Evolutionary conservation across 2,888 invertebrate genomes (phyloP).

Genomic region (Xestia ashworthii): DNA sequence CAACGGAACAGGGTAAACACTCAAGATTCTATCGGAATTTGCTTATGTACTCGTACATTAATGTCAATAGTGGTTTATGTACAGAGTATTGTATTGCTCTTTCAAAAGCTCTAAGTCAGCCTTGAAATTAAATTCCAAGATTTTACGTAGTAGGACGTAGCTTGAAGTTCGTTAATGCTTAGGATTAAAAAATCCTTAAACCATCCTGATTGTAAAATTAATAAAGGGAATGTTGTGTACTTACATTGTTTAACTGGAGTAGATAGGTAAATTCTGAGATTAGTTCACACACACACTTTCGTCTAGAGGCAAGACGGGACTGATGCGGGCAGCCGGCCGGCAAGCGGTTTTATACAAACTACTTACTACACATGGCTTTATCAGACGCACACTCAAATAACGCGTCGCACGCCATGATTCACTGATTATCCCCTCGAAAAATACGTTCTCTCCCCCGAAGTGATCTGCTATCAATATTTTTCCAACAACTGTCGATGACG

Average conservation of each 20-base stretch:
- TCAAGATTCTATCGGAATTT: neutral
- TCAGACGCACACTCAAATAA: slow-evolving; percentile 44
- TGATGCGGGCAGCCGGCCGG: slow-evolving; percentile 44
- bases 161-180: neutral
- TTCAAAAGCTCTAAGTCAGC: neutral
- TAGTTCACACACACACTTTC: slow-evolving; percentile 40
- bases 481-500: slow-evolving; percentile 49
- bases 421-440: slow-evolving; percentile 46
- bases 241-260: slow-evolving; percentile 45
- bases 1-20: slow-evolving; percentile 18
- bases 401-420: slow-evolving; percentile 49
- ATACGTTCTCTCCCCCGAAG: slow-evolving; percentile 30
- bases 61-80: neutral
- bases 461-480: slow-evolving; percentile 41
- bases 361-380: slow-evolving; percentile 44
- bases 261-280: slow-evolving; percentile 1
- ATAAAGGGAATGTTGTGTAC: slow-evolving; percentile 22
- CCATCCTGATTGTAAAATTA: neutral
- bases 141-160: neutral
- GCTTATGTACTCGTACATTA: slow-evolving; percentile 20
- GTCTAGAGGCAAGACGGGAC: slow-evolving; percentile 33
- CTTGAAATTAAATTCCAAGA: slow-evolving; percentile 25
- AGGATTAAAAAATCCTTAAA: neutral
- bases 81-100: neutral
- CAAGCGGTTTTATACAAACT: slow-evolving; percentile 60